These are phyloP conservation scores for Tarsius wallacei DNA, from an alignment of 2,797 vertebrate species.

Conservation along the genomic window DNA sequence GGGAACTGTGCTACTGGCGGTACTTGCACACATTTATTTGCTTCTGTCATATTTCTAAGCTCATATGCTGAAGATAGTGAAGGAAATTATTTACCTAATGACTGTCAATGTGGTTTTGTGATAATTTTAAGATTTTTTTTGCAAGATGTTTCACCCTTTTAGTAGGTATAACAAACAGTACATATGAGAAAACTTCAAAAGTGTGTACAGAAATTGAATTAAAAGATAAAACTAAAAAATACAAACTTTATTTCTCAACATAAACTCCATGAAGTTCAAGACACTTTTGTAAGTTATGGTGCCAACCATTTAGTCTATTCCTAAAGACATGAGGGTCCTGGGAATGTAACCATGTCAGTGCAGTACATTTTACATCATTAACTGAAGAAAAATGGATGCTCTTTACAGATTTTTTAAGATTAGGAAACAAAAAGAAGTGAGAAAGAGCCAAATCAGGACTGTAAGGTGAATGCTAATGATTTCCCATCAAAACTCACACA, in stretches of 20 bases:
- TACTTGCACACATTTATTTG: not conserved
- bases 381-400: not conserved
- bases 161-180: not conserved
- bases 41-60: not conserved
- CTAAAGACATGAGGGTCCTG: not conserved
- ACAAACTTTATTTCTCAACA: not conserved
- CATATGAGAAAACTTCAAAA: not conserved
- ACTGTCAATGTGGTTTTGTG: constrained; percentile 3
- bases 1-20: not conserved
- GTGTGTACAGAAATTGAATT: not conserved
- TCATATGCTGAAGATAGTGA: not conserved
- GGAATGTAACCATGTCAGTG: not conserved
- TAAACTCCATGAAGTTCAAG: not conserved
- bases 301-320: not conserved
- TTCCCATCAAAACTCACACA: not conserved
- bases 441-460: not conserved
- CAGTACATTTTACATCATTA: not conserved
- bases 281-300: not conserved
- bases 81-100: constrained; percentile 16
- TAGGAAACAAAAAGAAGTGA: not conserved
- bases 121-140: constrained; percentile 24
- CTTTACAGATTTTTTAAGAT: not conserved
- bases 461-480: not conserved
- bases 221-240: not conserved
- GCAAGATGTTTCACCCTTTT: not conserved